phyloP scores from a whole-genome alignment of 2,888 invertebrate genomes.

The Aphidius colemani region DNA sequence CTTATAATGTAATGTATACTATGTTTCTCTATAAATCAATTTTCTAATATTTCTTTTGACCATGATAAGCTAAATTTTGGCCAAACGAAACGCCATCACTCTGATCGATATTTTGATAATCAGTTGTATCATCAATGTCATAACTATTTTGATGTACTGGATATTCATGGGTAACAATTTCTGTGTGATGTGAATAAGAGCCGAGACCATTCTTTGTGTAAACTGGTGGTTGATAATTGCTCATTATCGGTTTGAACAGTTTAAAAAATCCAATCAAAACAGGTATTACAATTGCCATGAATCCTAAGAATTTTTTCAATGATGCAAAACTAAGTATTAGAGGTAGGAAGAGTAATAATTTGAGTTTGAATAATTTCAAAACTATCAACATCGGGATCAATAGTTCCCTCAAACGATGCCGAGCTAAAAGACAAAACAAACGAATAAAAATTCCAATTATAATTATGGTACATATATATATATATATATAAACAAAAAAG shows the following conservation, averaged over 20 bases:
- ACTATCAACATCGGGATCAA: slow-evolving; percentile 82
- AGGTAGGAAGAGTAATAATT: slow-evolving; percentile 79
- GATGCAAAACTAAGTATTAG: slow-evolving; percentile 82
- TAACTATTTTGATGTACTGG: slow-evolving; percentile 46
- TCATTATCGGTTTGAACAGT: slow-evolving; percentile 75
- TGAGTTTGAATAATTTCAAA: slow-evolving; percentile 82
- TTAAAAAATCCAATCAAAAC: slow-evolving; percentile 85
- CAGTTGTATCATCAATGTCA: slow-evolving; percentile 58
- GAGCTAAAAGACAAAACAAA: slow-evolving; percentile 63
- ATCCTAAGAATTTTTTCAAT: slow-evolving; percentile 82
- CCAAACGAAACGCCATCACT: slow-evolving; percentile 69
- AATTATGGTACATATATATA: too few relatives aligned
- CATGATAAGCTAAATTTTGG: slow-evolving; percentile 76
- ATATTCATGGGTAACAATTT: slow-evolving; percentile 59
- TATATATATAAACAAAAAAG: too few relatives aligned
- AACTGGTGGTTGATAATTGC: slow-evolving; percentile 64
- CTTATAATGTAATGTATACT: background rate
- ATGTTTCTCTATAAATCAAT: background rate
- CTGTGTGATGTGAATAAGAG: slow-evolving; percentile 65
- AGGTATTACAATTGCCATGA: slow-evolving; percentile 79
- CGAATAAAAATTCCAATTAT: too few relatives aligned
- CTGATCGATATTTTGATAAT: slow-evolving; percentile 50
- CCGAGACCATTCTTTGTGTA: slow-evolving; percentile 79
- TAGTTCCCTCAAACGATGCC: slow-evolving; percentile 79
- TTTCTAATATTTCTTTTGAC: slow-evolving; percentile 61